Evolutionary conservation across 1,140 invertebrate genomes (phyloP).

Genomic region (Bilobella aurantiaca): DNA sequence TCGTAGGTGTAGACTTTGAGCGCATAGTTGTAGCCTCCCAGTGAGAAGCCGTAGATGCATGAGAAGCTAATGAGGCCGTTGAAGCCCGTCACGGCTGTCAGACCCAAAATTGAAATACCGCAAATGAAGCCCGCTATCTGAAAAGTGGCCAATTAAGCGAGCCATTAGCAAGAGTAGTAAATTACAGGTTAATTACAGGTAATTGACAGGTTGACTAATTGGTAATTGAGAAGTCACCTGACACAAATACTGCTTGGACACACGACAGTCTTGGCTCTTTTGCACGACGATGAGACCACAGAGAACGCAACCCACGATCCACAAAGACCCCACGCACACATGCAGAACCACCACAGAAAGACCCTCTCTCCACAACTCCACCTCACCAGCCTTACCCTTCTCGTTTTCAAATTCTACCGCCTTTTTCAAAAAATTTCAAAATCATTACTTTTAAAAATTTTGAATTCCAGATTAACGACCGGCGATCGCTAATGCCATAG

Average conservation of each 20-base stretch:
- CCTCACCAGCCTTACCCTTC: not conserved
- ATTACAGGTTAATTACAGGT: too few species aligned
- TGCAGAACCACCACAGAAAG: constrained; percentile 58
- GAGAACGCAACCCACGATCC: constrained; percentile 65
- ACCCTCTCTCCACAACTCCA: constrained; percentile 52
- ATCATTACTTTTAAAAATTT: too few species aligned
- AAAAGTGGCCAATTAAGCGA: constrained; percentile 5
- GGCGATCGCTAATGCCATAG: too few species aligned
- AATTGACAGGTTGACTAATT: too few species aligned
- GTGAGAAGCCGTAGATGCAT: constrained; percentile 59
- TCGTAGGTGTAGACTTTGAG: constrained; percentile 82
- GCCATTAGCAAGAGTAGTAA: too few species aligned
- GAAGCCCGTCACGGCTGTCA: constrained; percentile 63
- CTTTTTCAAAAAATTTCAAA: too few species aligned
- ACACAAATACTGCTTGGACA: constrained; percentile 72
- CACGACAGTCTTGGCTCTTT: constrained; percentile 70
- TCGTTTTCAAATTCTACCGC: constrained; percentile 15
- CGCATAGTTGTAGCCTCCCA: constrained; percentile 71
- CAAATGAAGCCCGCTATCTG: constrained; percentile 53
- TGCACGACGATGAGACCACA: constrained; percentile 72
- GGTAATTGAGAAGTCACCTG: constrained; percentile 37
- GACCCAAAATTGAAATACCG: constrained; percentile 62
- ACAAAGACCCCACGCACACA: constrained; percentile 67
- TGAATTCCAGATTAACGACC: too few species aligned
- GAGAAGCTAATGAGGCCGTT: constrained; percentile 66